Percentiles rank a stretch among this genome's conserved stretches.
Evolutionary conservation across 30 jellyfish, hydroid and myxozoan species (phyloP).

Genomic region (Pseudorhiza aurosa): DNA sequence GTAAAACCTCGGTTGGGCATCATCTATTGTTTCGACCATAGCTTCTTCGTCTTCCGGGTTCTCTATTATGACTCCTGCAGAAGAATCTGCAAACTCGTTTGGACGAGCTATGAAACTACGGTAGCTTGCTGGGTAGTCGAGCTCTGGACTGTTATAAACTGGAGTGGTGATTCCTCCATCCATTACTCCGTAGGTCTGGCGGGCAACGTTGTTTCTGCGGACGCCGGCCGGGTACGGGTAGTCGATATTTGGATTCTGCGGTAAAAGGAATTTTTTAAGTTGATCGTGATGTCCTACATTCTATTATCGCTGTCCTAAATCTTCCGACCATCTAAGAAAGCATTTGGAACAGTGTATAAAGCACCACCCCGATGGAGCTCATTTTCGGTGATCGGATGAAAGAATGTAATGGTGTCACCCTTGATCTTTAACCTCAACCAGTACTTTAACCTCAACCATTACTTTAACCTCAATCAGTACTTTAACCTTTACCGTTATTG

Average conservation of each 20-base stretch:
- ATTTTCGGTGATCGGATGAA: too few species aligned
- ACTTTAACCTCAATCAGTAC: too few species aligned
- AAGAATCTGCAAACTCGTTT: conserved; percentile 25
- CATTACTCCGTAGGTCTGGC: conserved; percentile 26
- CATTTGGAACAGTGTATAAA: too few species aligned
- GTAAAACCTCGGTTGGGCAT: conserved; percentile 2
- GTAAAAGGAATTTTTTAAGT: too few species aligned
- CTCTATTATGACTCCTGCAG: conserved; percentile 47
- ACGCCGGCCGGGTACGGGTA: conserved; percentile 98
- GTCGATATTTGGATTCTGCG: conserved; percentile 91
- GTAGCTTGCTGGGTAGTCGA: conserved; percentile 37
- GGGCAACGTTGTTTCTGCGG: conserved; percentile 67
- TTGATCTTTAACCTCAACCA: too few species aligned
- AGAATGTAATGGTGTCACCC: too few species aligned
- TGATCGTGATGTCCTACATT: too few species aligned
- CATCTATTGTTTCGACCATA: conserved; percentile 18
- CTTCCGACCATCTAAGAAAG: too few species aligned
- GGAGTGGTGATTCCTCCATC: conserved; percentile 62
- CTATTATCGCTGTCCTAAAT: too few species aligned
- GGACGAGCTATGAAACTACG: conserved; percentile 61
- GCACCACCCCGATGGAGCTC: too few species aligned
- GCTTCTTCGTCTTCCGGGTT: conserved; percentile 47
- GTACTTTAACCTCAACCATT: too few species aligned
- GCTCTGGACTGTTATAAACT: conserved; percentile 33
- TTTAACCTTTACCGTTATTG: too few species aligned